Evolutionary conservation across 2,888 invertebrate genomes (phyloP).

Genomic region (Iselma pallidipennis): DNA sequence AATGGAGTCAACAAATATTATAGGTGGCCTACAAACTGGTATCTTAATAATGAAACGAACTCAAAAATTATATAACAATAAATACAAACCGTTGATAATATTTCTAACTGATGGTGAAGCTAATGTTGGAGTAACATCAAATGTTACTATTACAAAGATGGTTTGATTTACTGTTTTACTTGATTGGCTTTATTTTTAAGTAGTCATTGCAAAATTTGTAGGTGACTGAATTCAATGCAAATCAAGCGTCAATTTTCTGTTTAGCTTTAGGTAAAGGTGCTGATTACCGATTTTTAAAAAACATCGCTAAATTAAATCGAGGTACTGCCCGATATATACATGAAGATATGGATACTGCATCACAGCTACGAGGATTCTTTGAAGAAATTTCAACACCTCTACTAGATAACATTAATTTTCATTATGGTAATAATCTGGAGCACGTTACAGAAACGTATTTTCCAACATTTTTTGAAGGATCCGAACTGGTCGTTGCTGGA

Average conservation of each 20-base stretch:
- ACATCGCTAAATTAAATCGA: conserved; percentile 64
- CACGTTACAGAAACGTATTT: conserved; percentile 60
- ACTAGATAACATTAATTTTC: conserved; percentile 64
- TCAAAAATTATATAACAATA: conserved; percentile 24
- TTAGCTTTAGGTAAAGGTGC: conserved; percentile 71
- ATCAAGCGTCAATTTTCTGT: conserved; percentile 59
- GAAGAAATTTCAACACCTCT: conserved; percentile 69
- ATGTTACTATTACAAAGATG: conserved; percentile 56
- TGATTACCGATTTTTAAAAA: conserved; percentile 66
- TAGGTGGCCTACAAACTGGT: conserved; percentile 63
- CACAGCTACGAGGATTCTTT: conserved; percentile 68
- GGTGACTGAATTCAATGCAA: conserved; percentile 55
- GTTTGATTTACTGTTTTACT: no score
- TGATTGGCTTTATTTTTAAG: no score
- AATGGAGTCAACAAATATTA: conserved; percentile 62
- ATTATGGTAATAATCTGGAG: conserved; percentile 61
- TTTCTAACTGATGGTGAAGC: conserved; percentile 68
- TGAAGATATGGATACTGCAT: conserved; percentile 66
- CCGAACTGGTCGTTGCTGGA: conserved; percentile 66
- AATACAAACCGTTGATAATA: conserved; percentile 63
- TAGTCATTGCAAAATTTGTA: no score
- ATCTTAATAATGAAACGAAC: conserved; percentile 35
- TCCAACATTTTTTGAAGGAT: conserved; percentile 62
- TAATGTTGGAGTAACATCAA: conserved; percentile 60
- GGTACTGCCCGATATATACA: conserved; percentile 71